Percentiles rank a stretch among this genome's conserved stretches.
phyloP scores from a whole-genome alignment of 2,113 vertebrate genomes.

The Plecotus auritus region DNA sequence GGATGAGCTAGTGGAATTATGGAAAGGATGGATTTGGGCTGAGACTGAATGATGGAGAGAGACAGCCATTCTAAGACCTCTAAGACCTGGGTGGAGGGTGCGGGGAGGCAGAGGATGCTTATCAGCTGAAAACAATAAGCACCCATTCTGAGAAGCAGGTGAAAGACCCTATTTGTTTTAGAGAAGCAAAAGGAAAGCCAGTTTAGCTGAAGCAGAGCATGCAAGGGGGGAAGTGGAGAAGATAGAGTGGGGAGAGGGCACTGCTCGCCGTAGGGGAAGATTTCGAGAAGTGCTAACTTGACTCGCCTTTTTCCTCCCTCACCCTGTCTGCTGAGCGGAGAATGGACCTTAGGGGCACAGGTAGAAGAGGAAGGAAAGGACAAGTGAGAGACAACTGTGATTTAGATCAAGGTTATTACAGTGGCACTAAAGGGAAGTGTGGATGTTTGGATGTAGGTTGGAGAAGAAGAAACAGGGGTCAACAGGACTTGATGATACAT shows the following conservation, averaged over 20 bases:
- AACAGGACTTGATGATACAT: background rate
- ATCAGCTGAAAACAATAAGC: background rate
- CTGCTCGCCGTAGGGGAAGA: fast-evolving
- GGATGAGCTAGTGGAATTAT: background rate
- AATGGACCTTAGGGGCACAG: fast-evolving
- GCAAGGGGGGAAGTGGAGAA: background rate
- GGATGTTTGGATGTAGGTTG: background rate
- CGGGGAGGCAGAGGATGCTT: fast-evolving
- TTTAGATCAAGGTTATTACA: background rate
- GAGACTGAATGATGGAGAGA: background rate
- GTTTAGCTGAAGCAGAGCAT: background rate
- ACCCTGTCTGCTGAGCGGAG: background rate
- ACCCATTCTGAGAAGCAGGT: background rate
- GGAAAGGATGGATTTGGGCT: background rate
- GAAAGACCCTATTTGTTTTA: background rate
- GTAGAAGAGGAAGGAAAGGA: background rate
- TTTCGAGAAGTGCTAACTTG: background rate
- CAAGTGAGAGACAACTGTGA: background rate
- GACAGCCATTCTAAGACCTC: background rate
- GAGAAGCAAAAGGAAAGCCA: background rate
- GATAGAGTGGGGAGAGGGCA: fast-evolving
- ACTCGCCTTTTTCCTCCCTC: background rate
- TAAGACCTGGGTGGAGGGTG: background rate
- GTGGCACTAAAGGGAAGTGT: background rate
- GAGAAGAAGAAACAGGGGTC: background rate